These are phyloP conservation scores for Drosophila testacea DNA, from an alignment of 2,888 invertebrate species.

Conservation along the genomic window DNA sequence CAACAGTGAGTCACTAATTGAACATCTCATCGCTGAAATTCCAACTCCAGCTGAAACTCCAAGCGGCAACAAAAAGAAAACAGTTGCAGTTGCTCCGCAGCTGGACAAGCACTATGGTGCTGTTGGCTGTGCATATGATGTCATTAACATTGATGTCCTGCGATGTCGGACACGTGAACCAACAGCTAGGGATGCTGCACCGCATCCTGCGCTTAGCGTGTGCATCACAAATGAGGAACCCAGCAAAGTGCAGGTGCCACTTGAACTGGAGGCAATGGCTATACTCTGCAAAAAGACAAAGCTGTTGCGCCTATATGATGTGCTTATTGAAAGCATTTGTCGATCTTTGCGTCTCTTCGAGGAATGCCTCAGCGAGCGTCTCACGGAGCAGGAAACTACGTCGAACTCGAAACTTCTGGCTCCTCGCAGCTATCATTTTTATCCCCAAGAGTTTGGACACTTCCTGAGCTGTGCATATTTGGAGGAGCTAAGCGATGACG, in stretches of 20 bases:
- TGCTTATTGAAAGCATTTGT: conserved; percentile 91
- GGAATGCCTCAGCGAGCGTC: conserved; percentile 87
- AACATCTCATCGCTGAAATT: conserved; percentile 64
- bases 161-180: conserved; percentile 82
- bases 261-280: conserved; percentile 90
- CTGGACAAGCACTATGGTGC: conserved; percentile 59
- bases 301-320: conserved; percentile 89
- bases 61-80: conserved; percentile 42
- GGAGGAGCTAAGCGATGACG: conserved; percentile 88
- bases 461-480: conserved; percentile 91
- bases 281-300: conserved; percentile 89
- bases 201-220: conserved; percentile 70
- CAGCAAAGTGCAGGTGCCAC: conserved; percentile 85
- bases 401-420: conserved; percentile 62
- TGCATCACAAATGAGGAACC: conserved; percentile 76
- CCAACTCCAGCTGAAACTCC: conserved; percentile 53
- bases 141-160: conserved; percentile 82
- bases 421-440: conserved; percentile 89
- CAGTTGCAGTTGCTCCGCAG: conserved; percentile 11
- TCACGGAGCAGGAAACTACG: conserved; percentile 76
- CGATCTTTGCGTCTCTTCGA: conserved; percentile 89
- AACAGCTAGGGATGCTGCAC: conserved; percentile 40
- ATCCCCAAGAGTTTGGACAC: conserved; percentile 88
- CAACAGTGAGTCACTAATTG: conserved; percentile 73
- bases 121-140: conserved; percentile 79